Conservation (phyloP, 2,113 vertebrate species). For the Rhinolophus ferrumequinum region DNA sequence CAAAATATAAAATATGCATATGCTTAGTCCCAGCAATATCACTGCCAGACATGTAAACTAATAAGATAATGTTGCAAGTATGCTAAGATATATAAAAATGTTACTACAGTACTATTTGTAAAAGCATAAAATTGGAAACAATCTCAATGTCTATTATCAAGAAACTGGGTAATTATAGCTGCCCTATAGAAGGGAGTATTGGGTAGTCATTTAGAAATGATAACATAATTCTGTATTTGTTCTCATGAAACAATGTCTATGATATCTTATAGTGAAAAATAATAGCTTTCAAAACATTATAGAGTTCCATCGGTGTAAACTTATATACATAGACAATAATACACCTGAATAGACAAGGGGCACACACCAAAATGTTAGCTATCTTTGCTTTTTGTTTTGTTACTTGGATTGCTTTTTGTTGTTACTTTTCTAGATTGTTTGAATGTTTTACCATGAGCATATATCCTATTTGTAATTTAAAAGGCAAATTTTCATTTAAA, state of each 20-base stretch:
- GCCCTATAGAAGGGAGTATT: neutral
- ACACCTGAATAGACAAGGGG: neutral
- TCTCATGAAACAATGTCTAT: neutral
- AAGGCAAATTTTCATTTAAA: neutral
- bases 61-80: neutral
- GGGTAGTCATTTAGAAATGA: neutral
- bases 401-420: neutral
- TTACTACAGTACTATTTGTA: neutral
- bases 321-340: neutral
- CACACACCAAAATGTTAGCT: neutral
- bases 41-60: neutral
- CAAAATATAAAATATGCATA: neutral
- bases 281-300: neutral
- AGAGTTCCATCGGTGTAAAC: neutral
- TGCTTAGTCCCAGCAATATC: neutral
- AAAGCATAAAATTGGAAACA: constrained; percentile 23
- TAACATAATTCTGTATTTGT: neutral
- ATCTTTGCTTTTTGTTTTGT: neutral
- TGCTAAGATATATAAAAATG: neutral
- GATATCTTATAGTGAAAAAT: neutral
- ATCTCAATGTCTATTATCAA: neutral
- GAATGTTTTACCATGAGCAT: neutral
- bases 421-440: neutral
- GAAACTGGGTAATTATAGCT: neutral
- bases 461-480: neutral